Evolutionary conservation across 2,113 vertebrate species (phyloP).

Genomic region (Connochaetes taurinus): DNA sequence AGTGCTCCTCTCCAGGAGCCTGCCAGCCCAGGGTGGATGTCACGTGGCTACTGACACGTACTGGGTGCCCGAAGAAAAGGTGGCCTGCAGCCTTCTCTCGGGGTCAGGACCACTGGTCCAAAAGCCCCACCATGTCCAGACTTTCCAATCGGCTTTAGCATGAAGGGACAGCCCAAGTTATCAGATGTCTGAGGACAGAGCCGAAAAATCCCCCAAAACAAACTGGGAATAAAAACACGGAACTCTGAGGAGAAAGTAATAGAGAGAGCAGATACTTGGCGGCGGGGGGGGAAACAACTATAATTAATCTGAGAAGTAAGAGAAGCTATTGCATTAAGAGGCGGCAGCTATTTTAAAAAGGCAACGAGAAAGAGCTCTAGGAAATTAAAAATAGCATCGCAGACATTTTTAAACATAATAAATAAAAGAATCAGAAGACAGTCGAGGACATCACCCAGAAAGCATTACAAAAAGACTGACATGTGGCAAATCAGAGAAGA

Average conservation of each 20-base stretch:
- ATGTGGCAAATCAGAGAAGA: background rate
- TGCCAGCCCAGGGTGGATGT: background rate
- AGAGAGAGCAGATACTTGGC: background rate
- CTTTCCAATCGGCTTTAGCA: rapidly evolving
- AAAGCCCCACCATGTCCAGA: background rate
- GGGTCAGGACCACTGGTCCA: background rate
- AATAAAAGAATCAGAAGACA: slow-evolving; percentile 44
- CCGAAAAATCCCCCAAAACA: background rate
- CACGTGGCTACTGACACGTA: background rate
- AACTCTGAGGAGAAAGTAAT: background rate
- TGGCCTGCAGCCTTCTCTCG: background rate
- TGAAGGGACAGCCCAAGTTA: background rate
- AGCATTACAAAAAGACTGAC: background rate
- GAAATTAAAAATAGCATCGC: slow-evolving; percentile 63
- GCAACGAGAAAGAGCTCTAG: slow-evolving; percentile 55
- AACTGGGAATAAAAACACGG: background rate
- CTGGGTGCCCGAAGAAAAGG: background rate
- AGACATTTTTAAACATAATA: slow-evolving; percentile 49
- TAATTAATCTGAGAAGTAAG: slow-evolving; percentile 50
- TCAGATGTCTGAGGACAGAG: background rate
- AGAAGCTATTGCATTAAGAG: slow-evolving; percentile 47
- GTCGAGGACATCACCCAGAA: background rate
- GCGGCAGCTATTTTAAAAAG: slow-evolving; percentile 67
- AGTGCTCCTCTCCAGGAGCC: background rate
- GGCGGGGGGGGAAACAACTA: background rate